Conservation (phyloP, 1,140 invertebrate genomes). For the Calliphora vicina region DNA sequence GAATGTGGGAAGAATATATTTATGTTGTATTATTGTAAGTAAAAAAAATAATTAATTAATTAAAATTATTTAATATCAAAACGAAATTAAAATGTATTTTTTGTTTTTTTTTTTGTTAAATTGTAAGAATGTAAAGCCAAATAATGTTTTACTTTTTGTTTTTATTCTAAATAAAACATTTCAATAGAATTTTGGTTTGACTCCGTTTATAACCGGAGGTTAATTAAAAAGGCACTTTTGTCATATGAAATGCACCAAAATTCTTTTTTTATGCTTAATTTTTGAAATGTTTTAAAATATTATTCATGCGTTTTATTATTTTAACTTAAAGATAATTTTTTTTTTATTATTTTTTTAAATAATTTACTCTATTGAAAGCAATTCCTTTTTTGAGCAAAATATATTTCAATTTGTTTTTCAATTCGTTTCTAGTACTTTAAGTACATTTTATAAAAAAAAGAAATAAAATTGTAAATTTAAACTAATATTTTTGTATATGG, state of each 20-base stretch:
- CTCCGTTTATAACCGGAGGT: neutral
- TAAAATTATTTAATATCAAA: slow-evolving; percentile 22
- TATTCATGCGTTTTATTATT: neutral
- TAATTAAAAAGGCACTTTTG: no score
- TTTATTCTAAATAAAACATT: neutral
- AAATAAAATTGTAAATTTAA: no score
- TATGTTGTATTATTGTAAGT: neutral
- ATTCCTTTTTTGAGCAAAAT: neutral
- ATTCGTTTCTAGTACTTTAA: slow-evolving; percentile 8
- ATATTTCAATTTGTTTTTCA: neutral
- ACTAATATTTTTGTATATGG: no score
- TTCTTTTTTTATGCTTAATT: no score
- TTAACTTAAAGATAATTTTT: slow-evolving; percentile 16
- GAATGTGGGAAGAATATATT: neutral
- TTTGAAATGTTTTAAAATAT: neutral
- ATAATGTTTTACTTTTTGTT: no score
- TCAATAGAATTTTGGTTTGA: neutral
- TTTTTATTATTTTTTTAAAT: neutral
- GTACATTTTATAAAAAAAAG: neutral
- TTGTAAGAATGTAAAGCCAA: neutral
- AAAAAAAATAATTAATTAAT: slow-evolving; percentile 9
- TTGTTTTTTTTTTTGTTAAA: neutral
- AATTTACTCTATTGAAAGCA: slow-evolving; percentile 31
- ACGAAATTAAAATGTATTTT: neutral
- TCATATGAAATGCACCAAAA: no score